Base-by-base conservation (phyloP, 2,797 vertebrate genomes). In the Ctenopoma multispine region DNA sequence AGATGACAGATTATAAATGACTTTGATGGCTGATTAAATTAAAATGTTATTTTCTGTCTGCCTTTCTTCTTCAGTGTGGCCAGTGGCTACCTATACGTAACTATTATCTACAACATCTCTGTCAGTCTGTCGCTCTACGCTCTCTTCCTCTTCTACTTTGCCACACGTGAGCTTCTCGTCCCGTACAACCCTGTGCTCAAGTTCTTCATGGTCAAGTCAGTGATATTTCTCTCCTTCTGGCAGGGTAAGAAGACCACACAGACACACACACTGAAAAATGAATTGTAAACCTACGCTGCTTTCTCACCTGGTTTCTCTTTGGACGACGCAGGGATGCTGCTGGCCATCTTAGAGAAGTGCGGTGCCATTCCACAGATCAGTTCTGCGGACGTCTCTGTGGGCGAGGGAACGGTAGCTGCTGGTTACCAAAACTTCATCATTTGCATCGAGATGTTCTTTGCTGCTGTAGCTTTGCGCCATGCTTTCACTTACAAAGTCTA, bases 381-480 rank as follows among this genome's bases (percentile, higher is more conserved):
- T 80, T 97, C 96, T 0, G 94, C 95, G 8, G 92, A 87, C 0
- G 95, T 99, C 79, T 97, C 96, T 0, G 97, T 99, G 73, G 97
- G 97, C 0, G 97, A 99, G 85, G 97, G 98, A 77, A 99, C 98
- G 0, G 97, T 99, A 38, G 98, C 98, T 0, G 97, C 98, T 0
- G 98, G 97, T 4, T 99, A 99, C 89, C 98, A 99, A 86, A 99
- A 99, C 94, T 99, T 99, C 91, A 99, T 99, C 88, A 96, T 99
- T 89, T 99, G 98, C 3, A 95, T 99, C 36, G 98, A 99, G 93
- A 99, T 99, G 98, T 99, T 99, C 93, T 99, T 99, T 7, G 97
- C 98, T 1, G 96, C 98, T 3, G 81, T 99, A 0, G 97, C 97
- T 17, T 88, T 99, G 73, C 96, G 98, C 56, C 96, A 99, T 0